Conservation (phyloP, 2,888 invertebrate genomes). For the Scaptomyza flava region DNA sequence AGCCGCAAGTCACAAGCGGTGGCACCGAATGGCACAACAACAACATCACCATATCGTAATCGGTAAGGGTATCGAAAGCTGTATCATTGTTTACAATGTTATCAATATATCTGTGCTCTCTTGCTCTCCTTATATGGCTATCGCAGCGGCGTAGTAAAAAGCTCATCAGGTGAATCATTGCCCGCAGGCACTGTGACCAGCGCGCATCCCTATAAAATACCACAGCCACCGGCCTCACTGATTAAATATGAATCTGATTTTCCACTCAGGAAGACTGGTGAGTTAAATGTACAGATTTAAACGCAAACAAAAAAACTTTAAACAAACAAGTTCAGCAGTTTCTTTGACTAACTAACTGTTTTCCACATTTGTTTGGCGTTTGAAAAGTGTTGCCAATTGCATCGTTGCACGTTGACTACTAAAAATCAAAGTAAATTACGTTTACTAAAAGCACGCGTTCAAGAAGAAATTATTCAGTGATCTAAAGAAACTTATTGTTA, state of each 20-base stretch:
- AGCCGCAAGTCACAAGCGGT: conserved; percentile 91
- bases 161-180: conserved; percentile 88
- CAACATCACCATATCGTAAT: conserved; percentile 90
- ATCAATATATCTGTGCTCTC: background rate
- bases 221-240: conserved; percentile 86
- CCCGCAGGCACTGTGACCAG: conserved; percentile 87
- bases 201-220: conserved; percentile 89
- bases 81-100: background rate
- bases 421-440: conserved; percentile 12
- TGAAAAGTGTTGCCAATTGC: conserved; percentile 34
- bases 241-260: conserved; percentile 89
- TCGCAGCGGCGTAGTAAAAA: conserved; percentile 87
- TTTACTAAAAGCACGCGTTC: background rate
- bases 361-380: background rate
- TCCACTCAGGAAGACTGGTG: conserved; percentile 97
- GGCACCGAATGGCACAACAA: conserved; percentile 89
- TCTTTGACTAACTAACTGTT: background rate
- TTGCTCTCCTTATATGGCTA: background rate
- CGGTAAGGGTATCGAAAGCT: conserved; percentile 86
- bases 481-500: too few relatives aligned
- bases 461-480: background rate
- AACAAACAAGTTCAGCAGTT: background rate
- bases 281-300: conserved; percentile 62
- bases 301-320: background rate
- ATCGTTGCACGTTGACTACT: conserved; percentile 40